phyloP scores from a whole-genome alignment of 2,113 vertebrate species.

The Pterocles burchelli region DNA sequence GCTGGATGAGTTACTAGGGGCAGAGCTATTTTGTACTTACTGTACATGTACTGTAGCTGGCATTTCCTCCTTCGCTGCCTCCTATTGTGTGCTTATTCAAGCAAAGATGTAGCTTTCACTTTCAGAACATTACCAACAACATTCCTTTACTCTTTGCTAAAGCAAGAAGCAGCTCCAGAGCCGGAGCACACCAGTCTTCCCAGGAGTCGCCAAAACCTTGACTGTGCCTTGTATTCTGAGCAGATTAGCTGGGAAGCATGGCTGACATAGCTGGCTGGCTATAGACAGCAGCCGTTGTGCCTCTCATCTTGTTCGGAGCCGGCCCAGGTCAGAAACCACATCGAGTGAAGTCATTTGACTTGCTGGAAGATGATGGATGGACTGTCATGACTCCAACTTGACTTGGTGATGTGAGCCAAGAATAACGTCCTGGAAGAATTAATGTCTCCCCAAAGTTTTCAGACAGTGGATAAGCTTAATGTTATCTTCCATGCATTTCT shows the following conservation, averaged over 20 bases:
- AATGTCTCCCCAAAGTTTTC: not conserved
- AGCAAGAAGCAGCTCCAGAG: not conserved
- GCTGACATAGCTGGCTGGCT: fast-evolving
- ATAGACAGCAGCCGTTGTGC: fast-evolving
- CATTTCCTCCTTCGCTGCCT: not conserved
- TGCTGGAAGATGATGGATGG: not conserved
- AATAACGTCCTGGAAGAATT: not conserved
- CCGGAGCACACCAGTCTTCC: not conserved
- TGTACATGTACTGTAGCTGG: not conserved
- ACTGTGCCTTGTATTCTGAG: not conserved
- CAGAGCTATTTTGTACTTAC: not conserved
- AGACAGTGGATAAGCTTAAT: not conserved
- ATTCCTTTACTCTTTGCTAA: not conserved
- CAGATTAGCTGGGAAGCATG: not conserved
- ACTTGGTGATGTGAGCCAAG: not conserved
- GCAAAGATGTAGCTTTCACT: not conserved
- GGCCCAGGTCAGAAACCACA: not conserved
- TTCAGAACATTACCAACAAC: not conserved
- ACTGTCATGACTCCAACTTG: not conserved
- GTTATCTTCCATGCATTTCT: not conserved
- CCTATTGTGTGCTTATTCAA: not conserved
- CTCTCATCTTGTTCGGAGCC: not conserved
- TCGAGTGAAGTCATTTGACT: not conserved
- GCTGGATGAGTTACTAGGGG: not conserved
- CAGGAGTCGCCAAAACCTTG: not conserved